phyloP scores from a whole-genome alignment of 2,888 invertebrate species.

The Tenthredo scrophulariae region DNA sequence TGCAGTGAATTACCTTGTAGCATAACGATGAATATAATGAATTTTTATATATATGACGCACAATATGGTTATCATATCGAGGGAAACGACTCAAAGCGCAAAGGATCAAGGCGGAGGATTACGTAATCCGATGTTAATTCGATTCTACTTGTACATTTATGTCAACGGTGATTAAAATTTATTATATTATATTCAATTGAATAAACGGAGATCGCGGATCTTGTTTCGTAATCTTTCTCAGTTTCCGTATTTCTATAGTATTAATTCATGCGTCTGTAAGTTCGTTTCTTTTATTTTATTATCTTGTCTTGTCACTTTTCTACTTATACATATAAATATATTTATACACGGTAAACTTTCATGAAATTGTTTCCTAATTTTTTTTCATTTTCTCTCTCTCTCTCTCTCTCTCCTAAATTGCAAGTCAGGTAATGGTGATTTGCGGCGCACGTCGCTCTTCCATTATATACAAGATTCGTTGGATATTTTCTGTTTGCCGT shows the following conservation, averaged over 20 bases:
- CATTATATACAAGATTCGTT: not conserved
- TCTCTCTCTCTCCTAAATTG: not conserved
- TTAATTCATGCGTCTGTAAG: not conserved
- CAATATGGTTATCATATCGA: not conserved
- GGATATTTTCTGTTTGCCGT: not conserved
- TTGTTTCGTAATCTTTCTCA: not conserved
- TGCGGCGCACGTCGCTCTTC: not conserved
- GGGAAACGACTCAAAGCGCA: not conserved
- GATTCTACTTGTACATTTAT: not conserved
- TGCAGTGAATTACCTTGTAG: too few species aligned
- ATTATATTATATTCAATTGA: not conserved
- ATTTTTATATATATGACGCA: not conserved
- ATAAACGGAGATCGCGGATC: not conserved
- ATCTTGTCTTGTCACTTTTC: not conserved
- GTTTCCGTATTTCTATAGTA: not conserved
- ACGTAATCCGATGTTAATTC: conserved; percentile 19
- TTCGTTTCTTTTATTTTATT: not conserved
- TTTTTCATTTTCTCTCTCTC: not conserved
- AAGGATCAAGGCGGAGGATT: not conserved
- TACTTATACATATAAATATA: not conserved
- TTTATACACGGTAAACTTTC: not conserved
- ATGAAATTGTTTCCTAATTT: not conserved
- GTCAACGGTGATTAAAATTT: not conserved
- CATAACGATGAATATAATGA: too few species aligned
- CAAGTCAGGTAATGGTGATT: conserved; percentile 5